Conservation (phyloP, 2,113 vertebrate genomes). For the Sapayoa aenigma region DNA sequence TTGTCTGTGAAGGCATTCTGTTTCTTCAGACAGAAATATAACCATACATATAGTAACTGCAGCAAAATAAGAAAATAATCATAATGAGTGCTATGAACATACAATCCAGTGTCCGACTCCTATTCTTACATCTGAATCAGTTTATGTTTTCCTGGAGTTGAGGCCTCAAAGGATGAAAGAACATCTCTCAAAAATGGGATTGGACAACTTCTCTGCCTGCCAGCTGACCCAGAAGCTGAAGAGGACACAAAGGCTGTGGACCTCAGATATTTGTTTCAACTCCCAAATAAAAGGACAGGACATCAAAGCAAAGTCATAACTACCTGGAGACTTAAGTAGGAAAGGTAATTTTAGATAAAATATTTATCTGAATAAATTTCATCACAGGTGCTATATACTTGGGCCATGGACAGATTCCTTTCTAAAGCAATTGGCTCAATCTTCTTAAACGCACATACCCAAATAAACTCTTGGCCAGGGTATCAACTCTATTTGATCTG, state of each 20-base stretch:
- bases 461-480: background rate
- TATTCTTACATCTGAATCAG: background rate
- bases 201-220: background rate
- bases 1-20: background rate
- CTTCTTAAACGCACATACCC: background rate
- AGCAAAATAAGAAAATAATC: background rate
- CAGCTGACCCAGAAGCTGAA: background rate
- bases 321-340: background rate
- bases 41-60: background rate
- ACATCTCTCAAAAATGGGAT: background rate
- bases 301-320: background rate
- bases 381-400: accelerated
- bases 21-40: background rate
- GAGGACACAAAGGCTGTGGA: background rate
- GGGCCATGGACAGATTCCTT: background rate
- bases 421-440: background rate
- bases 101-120: background rate
- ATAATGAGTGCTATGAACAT: background rate
- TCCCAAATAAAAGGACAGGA: background rate
- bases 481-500: background rate
- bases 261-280: background rate
- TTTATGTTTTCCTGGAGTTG: background rate
- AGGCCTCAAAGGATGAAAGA: background rate
- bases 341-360: background rate
- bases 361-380: background rate